Evolutionary conservation across 2,113 vertebrate species (phyloP).

Genomic region (Sinocyclocheilus grahami): DNA sequence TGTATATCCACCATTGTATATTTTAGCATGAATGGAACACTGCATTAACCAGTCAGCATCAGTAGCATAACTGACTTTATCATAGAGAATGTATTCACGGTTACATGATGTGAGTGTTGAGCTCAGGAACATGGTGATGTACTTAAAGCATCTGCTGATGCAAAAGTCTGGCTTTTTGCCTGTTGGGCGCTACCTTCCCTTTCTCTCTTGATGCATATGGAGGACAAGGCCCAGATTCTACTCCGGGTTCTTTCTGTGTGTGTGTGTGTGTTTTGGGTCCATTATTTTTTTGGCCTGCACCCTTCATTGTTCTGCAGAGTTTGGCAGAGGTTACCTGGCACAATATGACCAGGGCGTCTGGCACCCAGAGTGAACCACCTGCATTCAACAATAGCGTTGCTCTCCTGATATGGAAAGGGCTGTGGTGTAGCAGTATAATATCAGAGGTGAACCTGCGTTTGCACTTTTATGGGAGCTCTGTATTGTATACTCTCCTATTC

Average conservation of each 20-base stretch:
- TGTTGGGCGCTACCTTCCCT: conserved; percentile 55
- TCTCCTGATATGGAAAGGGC: conserved; percentile 42
- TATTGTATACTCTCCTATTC: neutral
- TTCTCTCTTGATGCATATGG: conserved; percentile 58
- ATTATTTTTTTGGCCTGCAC: conserved; percentile 40
- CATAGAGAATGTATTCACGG: neutral
- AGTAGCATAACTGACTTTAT: neutral
- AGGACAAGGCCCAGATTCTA: conserved; percentile 62
- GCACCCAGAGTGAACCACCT: conserved; percentile 60
- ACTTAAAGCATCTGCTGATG: conserved; percentile 55
- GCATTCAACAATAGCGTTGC: conserved; percentile 62
- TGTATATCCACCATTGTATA: neutral
- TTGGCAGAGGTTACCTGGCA: conserved; percentile 42
- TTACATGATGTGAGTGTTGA: neutral
- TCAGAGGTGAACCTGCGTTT: neutral
- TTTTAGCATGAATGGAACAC: neutral
- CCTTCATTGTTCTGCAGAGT: conserved; percentile 47
- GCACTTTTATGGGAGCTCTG: neutral
- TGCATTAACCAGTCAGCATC: neutral
- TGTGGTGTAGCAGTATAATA: neutral
- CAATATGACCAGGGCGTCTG: conserved; percentile 45
- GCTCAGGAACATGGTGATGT: conserved; percentile 39
- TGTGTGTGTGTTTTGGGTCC: conserved; percentile 41
- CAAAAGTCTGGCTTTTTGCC: conserved; percentile 58
- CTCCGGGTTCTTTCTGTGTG: conserved; percentile 55